A percentile compares a stretch with the other conserved stretches of the same genome.
Evolutionary conservation across 1,140 invertebrate genomes (phyloP).

Genomic region (Cataglyphis hispanica): DNA sequence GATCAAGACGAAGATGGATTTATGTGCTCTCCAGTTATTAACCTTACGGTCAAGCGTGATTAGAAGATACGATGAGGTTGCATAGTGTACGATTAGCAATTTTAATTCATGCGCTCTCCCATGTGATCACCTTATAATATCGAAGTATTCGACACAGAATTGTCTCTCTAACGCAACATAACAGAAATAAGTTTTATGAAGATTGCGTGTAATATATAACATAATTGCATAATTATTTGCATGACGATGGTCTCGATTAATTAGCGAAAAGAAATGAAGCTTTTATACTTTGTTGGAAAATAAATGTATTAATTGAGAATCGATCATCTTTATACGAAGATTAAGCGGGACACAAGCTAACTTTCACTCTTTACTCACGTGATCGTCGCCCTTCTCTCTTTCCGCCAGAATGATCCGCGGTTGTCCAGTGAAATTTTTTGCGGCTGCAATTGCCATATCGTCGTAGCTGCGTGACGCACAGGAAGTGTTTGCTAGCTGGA

Average conservation of each 20-base stretch:
- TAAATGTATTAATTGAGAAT: background rate
- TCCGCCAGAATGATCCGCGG: slow-evolving; percentile 48
- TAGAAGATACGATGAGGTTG: slow-evolving; percentile 45
- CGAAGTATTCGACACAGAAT: background rate
- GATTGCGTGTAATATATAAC: background rate
- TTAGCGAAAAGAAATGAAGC: background rate
- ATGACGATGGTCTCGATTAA: background rate
- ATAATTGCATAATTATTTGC: slow-evolving; percentile 18
- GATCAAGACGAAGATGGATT: slow-evolving; percentile 61
- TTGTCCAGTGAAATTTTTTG: slow-evolving; percentile 66
- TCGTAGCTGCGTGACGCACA: slow-evolving; percentile 38
- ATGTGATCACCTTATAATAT: slow-evolving; percentile 20
- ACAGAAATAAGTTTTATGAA: background rate
- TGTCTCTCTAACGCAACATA: background rate
- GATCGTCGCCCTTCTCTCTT: slow-evolving; percentile 57
- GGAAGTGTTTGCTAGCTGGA: slow-evolving; percentile 30
- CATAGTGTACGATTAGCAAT: slow-evolving; percentile 38
- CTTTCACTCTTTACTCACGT: slow-evolving; percentile 73
- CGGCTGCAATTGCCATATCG: background rate
- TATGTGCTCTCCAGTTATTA: slow-evolving; percentile 62
- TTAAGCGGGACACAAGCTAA: slow-evolving; percentile 54
- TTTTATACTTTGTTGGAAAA: background rate
- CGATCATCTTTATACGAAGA: slow-evolving; percentile 1
- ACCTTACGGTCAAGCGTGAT: slow-evolving; percentile 56
- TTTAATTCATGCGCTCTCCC: slow-evolving; percentile 29